Evolutionary conservation across 2,888 invertebrate species (phyloP).

Genomic region (Shargacucullia verbasci): DNA sequence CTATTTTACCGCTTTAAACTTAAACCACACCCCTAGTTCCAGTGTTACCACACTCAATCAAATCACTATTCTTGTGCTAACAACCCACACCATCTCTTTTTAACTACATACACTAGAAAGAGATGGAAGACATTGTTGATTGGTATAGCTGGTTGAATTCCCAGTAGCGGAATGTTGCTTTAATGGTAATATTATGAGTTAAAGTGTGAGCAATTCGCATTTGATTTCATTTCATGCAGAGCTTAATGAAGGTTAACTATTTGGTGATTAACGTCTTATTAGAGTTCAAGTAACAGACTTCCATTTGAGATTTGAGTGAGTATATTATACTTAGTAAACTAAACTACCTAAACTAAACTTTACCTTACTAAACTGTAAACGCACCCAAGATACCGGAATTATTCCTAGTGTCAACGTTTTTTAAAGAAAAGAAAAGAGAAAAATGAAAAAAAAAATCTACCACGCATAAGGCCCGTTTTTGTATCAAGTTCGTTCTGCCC

Average conservation of each 20-base stretch:
- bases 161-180: conserved; percentile 41
- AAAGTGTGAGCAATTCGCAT: conserved; percentile 23
- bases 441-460: too few relatives aligned
- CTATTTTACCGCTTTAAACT: conserved; percentile 22
- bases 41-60: conserved; percentile 59
- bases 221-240: conserved; percentile 9
- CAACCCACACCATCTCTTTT: conserved; percentile 39
- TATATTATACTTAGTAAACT: too few relatives aligned
- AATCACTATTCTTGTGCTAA: conserved; percentile 49
- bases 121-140: conserved; percentile 42
- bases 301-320: too few relatives aligned
- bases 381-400: too few relatives aligned
- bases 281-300: too few relatives aligned
- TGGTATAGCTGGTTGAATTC: conserved; percentile 56
- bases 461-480: too few relatives aligned
- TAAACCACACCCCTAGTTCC: conserved; percentile 37
- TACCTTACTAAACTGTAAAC: too few relatives aligned
- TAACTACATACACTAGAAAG: conserved; percentile 20
- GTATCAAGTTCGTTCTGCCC: too few relatives aligned
- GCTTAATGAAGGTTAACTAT: background rate
- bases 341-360: too few relatives aligned
- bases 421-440: too few relatives aligned
- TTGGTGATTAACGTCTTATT: conserved; percentile 3
- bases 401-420: too few relatives aligned
- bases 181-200: conserved; percentile 39